These are phyloP conservation scores for Drosophila lacicola DNA, from an alignment of 2,888 invertebrate species.

Conservation along the genomic window DNA sequence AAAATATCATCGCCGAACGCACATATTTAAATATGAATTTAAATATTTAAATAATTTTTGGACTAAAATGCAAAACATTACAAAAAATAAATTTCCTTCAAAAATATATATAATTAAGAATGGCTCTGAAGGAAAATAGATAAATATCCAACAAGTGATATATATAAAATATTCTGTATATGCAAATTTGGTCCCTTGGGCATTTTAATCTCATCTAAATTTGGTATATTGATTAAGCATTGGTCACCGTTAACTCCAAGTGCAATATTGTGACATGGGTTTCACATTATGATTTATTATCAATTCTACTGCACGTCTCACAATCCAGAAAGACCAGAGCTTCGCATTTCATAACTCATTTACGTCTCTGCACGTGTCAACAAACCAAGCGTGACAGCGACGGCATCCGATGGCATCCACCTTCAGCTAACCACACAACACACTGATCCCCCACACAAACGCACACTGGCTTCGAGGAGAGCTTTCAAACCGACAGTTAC, in stretches of 20 bases:
- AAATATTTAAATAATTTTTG: too few relatives aligned
- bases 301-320: slow-evolving; percentile 17
- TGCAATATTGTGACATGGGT: slow-evolving; percentile 30
- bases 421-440: slow-evolving; percentile 58
- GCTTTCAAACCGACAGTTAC: slow-evolving; percentile 26
- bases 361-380: slow-evolving; percentile 66
- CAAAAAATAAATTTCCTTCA: too few relatives aligned
- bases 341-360: slow-evolving; percentile 66
- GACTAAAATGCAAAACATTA: too few relatives aligned
- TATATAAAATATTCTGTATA: too few relatives aligned
- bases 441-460: slow-evolving; percentile 11
- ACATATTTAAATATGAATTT: too few relatives aligned
- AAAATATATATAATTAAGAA: neutral
- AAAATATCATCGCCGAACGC: too few relatives aligned
- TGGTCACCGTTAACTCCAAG: neutral
- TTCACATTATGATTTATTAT: slow-evolving; percentile 55
- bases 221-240: neutral
- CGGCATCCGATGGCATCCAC: slow-evolving; percentile 47
- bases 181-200: neutral
- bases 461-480: neutral
- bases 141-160: too few relatives aligned
- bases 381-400: slow-evolving; percentile 69
- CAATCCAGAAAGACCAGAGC: slow-evolving; percentile 14
- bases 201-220: neutral
- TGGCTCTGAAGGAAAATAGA: neutral